These are phyloP conservation scores for Anastrepha ludens DNA, from an alignment of 1,140 invertebrate species.

Conservation along the genomic window DNA sequence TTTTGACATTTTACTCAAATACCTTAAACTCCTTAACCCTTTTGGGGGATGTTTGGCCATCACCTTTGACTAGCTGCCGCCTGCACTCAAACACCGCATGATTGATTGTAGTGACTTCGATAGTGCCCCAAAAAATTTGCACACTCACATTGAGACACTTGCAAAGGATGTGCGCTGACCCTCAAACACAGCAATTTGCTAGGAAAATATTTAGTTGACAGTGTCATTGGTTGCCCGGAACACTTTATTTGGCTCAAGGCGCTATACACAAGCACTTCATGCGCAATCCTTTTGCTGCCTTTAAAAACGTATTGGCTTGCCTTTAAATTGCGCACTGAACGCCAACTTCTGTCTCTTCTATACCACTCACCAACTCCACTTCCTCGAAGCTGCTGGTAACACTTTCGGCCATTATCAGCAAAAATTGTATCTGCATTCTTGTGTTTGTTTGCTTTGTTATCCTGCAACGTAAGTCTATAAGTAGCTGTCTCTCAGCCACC, in stretches of 20 bases:
- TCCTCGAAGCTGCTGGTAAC: neutral
- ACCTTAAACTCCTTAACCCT: conserved; percentile 9
- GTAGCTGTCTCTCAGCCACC: neutral
- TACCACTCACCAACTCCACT: neutral
- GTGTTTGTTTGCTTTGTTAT: conserved; percentile 42
- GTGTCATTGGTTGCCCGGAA: conserved; percentile 21
- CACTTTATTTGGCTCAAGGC: conserved; percentile 2
- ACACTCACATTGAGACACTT: neutral
- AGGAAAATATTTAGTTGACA: conserved; percentile 34
- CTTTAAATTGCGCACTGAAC: neutral
- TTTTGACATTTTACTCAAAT: neutral
- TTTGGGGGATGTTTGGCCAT: neutral
- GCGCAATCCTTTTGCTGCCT: neutral
- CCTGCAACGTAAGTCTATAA: conserved; percentile 32
- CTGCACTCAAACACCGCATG: conserved; percentile 35
- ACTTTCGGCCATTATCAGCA: conserved; percentile 1
- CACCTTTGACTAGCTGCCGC: neutral
- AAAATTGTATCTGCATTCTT: neutral
- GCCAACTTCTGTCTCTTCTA: neutral
- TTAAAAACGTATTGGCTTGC: conserved; percentile 11
- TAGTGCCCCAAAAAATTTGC: conserved; percentile 15
- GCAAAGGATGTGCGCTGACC: neutral
- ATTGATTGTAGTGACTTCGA: conserved; percentile 40
- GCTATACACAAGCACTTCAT: neutral
- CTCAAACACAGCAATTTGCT: neutral